These are phyloP conservation scores for Ictalurus furcatus DNA, from an alignment of 2,113 vertebrate genomes.

Conservation along the genomic window DNA sequence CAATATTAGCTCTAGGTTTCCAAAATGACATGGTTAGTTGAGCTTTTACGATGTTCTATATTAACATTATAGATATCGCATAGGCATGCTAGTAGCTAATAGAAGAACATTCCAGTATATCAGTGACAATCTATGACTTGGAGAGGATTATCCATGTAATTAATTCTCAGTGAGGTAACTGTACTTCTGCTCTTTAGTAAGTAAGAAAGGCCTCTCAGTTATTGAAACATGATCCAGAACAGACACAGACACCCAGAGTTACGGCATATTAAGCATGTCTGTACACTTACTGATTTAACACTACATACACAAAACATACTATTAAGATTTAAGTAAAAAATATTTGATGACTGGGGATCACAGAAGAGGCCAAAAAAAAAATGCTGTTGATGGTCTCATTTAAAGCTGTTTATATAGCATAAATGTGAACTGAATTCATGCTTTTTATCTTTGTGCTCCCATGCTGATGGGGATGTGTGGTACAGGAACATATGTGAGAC, in stretches of 20 bases:
- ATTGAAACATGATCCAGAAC: neutral
- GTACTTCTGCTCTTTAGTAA: neutral
- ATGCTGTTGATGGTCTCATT: constrained; percentile 1
- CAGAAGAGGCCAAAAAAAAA: constrained; percentile 23
- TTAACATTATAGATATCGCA: constrained; percentile 24
- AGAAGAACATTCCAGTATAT: constrained; percentile 39
- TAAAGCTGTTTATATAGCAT: constrained; percentile 30
- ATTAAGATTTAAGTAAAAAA: neutral
- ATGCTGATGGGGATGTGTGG: constrained; percentile 32
- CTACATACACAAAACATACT: constrained; percentile 5
- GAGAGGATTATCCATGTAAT: neutral
- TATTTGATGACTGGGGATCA: neutral
- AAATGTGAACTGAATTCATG: constrained; percentile 52
- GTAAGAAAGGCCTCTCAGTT: neutral
- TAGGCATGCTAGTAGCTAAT: constrained; percentile 21
- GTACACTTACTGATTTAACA: neutral
- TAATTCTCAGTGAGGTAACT: neutral
- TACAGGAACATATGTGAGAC: constrained; percentile 20
- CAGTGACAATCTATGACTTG: constrained; percentile 25
- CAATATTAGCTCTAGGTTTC: constrained; percentile 20
- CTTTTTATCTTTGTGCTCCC: constrained; percentile 54
- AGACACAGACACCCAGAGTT: neutral
- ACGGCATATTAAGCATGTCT: neutral
- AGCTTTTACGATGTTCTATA: constrained; percentile 30
- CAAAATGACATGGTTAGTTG: neutral